phyloP scores from a whole-genome alignment of 2,888 invertebrate species.

The Pasiphila rectangulata region DNA sequence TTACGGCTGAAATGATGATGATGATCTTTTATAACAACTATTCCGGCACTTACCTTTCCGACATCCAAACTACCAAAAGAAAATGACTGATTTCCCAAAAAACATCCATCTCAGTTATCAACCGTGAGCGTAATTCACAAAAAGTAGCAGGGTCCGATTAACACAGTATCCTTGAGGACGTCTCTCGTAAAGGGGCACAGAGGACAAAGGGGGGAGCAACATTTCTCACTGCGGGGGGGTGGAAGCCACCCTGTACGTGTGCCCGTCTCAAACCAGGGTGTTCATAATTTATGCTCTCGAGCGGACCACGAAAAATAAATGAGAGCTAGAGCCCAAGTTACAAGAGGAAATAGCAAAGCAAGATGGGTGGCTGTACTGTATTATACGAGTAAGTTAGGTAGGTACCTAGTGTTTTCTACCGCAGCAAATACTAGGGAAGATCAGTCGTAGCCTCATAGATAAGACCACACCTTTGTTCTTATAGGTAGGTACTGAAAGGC shows the following conservation, averaged over 20 bases:
- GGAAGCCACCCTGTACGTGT: conserved; percentile 48
- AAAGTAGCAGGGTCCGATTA: conserved; percentile 71
- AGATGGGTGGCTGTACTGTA: conserved; percentile 38
- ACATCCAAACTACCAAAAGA: conserved; percentile 42
- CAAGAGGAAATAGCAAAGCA: conserved; percentile 61
- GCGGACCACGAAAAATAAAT: conserved; percentile 76
- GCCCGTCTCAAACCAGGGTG: conserved; percentile 62
- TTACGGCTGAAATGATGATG: too few relatives aligned
- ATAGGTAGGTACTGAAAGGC: too few relatives aligned
- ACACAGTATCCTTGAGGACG: conserved; percentile 78
- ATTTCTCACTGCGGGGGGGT: conserved; percentile 69
- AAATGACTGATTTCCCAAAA: conserved; percentile 39
- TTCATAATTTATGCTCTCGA: conserved; percentile 77
- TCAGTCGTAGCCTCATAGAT: too few relatives aligned
- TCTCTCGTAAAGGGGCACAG: conserved; percentile 71
- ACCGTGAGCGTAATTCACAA: conserved; percentile 53
- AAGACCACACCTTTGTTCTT: too few relatives aligned
- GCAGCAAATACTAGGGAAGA: too few relatives aligned
- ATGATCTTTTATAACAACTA: too few relatives aligned
- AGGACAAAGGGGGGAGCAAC: conserved; percentile 70
- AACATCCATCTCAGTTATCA: conserved; percentile 53
- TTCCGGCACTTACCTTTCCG: conserved; percentile 20
- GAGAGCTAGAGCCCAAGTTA: conserved; percentile 48
- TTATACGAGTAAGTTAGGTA: neutral
- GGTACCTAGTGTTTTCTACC: too few relatives aligned